Evolutionary conservation across 2,113 vertebrate species (phyloP), one percentile per base, ranked within the genome.

Genomic region (Morone saxatilis): DNA sequence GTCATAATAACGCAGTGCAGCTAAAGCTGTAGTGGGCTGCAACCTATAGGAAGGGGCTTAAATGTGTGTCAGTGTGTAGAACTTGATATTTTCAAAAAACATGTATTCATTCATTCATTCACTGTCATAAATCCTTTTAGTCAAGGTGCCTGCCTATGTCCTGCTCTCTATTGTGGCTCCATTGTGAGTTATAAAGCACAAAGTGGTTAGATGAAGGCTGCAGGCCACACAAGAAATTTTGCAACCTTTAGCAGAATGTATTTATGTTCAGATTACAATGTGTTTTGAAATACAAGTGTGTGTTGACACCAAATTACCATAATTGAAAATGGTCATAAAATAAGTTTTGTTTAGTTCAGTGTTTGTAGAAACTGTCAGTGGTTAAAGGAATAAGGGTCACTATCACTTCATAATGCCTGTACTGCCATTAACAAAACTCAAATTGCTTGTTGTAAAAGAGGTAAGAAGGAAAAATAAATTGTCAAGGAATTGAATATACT

Each of bases 141-240:
- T 13, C 48, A 16, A 54, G 40, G 38, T 17, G 36, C 45, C 40
- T 54, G 9, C 13, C 36, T n/a, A 7, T 69, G 68, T 51, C 8
- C 45, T 75, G 31, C 59, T 59, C 5, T 13, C 45, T 16, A 51
- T 4, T 82, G 40, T 82, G 47, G 56, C 65, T 50, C 57, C 5
- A 2, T 1, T 61, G 54, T 70, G 66, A 76, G 22, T 62, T 63
- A 56, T 75, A 81, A 81, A 68, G 45, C n/a, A 43, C 66, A 56
- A 19, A 63, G 50, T 40, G 73, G 25, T 40, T 16, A 40, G 48
- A 45, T 14, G 16, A 40, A 45, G 59, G 3, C 56, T 71, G 31
- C 56, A 45, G 6, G 71, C 76, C 45, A 38, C 38, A 40, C 47
- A 71, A 12, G n/a, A 80, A 66, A 81, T 65, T 56, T 16, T 17